These are phyloP conservation scores for Podilymbus podiceps DNA, from an alignment of 2,113 vertebrate species.

Conservation along the genomic window DNA sequence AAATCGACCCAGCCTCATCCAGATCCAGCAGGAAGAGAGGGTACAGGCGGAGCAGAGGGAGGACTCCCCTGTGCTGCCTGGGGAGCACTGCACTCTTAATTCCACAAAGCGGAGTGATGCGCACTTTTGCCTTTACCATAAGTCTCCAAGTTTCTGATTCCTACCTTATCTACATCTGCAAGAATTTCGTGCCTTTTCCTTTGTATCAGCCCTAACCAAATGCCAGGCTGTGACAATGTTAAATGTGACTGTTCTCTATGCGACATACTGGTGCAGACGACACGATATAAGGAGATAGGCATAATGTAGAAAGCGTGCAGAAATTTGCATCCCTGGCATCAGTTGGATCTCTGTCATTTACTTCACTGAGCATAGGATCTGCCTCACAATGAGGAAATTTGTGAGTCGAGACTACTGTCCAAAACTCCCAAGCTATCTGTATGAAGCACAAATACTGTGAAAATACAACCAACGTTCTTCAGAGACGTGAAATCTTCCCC, in stretches of 20 bases:
- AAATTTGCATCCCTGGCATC: background rate
- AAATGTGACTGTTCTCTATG: background rate
- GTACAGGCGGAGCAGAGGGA: background rate
- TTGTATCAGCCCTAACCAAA: background rate
- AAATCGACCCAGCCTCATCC: background rate
- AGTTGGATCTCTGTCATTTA: background rate
- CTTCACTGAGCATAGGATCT: background rate
- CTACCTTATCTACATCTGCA: background rate
- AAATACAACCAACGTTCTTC: background rate
- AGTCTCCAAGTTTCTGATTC: background rate
- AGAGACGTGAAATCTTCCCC: background rate
- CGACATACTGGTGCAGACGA: background rate
- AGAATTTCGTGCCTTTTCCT: background rate
- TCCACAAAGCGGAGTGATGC: background rate
- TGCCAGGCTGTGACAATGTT: background rate
- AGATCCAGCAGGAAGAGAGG: background rate
- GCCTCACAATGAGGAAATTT: background rate
- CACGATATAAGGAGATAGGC: background rate
- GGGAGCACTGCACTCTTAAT: background rate
- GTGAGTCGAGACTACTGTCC: background rate
- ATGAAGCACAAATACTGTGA: background rate
- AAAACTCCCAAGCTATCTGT: background rate
- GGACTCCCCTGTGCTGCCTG: rapidly evolving
- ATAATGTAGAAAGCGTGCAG: background rate
- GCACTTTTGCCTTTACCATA: background rate